Conservation (phyloP, 2,113 vertebrate genomes). For the Ochotona princeps region DNA sequence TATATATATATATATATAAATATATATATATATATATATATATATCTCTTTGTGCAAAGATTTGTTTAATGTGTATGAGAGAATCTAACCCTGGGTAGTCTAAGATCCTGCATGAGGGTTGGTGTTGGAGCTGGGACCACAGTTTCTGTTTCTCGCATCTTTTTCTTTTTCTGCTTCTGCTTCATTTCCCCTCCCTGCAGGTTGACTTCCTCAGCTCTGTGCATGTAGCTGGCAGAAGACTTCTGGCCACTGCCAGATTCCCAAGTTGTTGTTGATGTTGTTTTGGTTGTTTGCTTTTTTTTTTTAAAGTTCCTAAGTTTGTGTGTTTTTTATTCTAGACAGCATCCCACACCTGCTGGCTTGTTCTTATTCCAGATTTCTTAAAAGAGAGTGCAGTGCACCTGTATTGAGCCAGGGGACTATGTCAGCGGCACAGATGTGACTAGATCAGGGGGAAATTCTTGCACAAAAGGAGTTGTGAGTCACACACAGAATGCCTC, state of each 20-base stretch:
- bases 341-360: neutral
- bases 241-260: neutral
- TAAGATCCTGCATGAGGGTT: neutral
- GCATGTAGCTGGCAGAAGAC: neutral
- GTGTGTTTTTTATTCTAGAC: neutral
- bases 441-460: neutral
- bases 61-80: neutral
- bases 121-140: neutral
- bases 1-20: too few relatives aligned
- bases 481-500: neutral
- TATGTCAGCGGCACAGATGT: neutral
- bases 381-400: neutral
- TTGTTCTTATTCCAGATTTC: neutral
- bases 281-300: neutral
- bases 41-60: constrained; percentile 28
- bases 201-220: neutral
- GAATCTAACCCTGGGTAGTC: neutral
- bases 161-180: neutral
- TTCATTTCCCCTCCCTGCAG: neutral
- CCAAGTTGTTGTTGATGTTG: neutral
- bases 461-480: neutral
- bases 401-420: neutral
- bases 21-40: too few relatives aligned
- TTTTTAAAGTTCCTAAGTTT: neutral
- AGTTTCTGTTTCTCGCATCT: neutral